Percentiles rank a stretch among this genome's conserved stretches.
phyloP scores from a whole-genome alignment of 2,888 invertebrate genomes.

The Troilus luridus region DNA sequence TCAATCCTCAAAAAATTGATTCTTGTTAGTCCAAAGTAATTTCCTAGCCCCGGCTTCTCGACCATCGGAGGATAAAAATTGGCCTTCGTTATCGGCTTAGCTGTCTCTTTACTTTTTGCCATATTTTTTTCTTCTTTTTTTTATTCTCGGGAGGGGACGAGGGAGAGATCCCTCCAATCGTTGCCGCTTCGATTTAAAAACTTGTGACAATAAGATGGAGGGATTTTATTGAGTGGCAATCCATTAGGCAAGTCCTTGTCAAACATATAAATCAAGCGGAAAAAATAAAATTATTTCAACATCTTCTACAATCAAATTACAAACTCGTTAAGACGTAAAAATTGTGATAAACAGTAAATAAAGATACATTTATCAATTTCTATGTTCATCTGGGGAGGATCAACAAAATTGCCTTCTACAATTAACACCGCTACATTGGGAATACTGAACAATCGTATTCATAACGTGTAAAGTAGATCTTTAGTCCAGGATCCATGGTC shows the following conservation, averaged over 20 bases:
- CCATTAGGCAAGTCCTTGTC: neutral
- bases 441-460: no score
- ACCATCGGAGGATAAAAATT: slow-evolving; percentile 28
- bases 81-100: neutral
- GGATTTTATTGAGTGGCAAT: neutral
- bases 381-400: no score
- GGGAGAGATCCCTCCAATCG: neutral
- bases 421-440: no score
- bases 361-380: no score
- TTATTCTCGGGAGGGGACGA: neutral
- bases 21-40: slow-evolving; percentile 36
- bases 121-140: neutral
- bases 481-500: no score
- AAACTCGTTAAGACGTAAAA: no score
- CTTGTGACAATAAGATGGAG: neutral
- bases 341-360: no score
- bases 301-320: no score
- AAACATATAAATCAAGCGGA: neutral
- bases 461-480: no score
- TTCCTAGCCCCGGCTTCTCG: slow-evolving; percentile 13
- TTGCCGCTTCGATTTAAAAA: slow-evolving; percentile 1
- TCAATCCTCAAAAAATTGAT: slow-evolving; percentile 41
- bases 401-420: no score
- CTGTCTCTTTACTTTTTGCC: neutral
- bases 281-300: neutral